Evolutionary conservation across 2,113 vertebrate species (phyloP).

Genomic region (Saccopteryx bilineata): DNA sequence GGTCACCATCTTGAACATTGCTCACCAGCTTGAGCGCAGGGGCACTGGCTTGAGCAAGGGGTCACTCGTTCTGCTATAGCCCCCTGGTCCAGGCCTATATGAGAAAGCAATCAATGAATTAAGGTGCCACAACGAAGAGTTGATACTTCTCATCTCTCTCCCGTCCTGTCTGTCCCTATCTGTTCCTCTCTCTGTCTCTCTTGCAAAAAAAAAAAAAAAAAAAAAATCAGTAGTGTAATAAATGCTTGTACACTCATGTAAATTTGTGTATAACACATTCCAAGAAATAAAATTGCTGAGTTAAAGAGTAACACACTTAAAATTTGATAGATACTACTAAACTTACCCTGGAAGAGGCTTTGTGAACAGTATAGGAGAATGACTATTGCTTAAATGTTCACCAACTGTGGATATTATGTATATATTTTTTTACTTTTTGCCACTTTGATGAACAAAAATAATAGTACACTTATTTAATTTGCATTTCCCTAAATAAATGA

Average conservation of each 20-base stretch:
- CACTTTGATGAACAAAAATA: conserved; percentile 17
- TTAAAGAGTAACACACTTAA: conserved; percentile 25
- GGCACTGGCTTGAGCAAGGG: too few species aligned
- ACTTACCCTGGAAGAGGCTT: conserved; percentile 26
- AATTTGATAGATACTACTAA: conserved; percentile 13
- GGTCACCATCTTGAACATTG: too few species aligned
- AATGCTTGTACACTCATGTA: background rate
- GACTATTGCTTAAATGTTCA: conserved; percentile 57
- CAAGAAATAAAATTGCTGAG: conserved; percentile 16
- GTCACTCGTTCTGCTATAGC: too few species aligned
- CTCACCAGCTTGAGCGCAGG: too few species aligned
- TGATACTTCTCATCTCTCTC: too few species aligned
- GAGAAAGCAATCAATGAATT: too few species aligned
- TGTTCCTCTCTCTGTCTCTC: too few species aligned
- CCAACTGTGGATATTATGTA: background rate
- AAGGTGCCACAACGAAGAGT: too few species aligned
- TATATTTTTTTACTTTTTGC: conserved; percentile 29
- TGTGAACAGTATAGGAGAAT: conserved; percentile 29
- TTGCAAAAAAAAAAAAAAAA: background rate
- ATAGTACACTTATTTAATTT: background rate
- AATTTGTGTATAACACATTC: conserved; percentile 19
- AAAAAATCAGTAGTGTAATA: background rate
- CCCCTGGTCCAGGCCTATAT: too few species aligned
- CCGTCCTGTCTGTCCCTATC: too few species aligned
- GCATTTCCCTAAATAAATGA: background rate